Base-by-base conservation (phyloP, 2,797 vertebrate species). In the Coilia nasus region DNA sequence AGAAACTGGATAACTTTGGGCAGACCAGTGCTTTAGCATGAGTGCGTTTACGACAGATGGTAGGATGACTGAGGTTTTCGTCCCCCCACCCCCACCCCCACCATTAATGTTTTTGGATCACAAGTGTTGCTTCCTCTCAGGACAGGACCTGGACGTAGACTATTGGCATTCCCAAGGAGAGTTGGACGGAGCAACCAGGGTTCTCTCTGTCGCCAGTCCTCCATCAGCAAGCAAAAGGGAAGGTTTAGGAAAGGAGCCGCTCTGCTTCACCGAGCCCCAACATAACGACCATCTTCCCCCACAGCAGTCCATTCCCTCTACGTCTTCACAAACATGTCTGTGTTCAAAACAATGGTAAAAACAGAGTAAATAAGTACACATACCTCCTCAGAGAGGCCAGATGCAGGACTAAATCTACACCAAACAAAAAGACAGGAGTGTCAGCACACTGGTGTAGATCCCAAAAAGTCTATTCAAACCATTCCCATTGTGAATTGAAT, bases 321-420 rank as follows among this genome's bases (percentile, higher is more conserved):
- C 88, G 88, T 94, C 90, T 92, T 93, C 91, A 91, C 82, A 88
- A 92, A 92, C 89, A 89, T 92, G 87, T 84, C 87, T 89, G 81
- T 5, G 67, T 44, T 35, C 35, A 44, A 9, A 78, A 78, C 17
- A 41, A 21, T 11, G 9, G 35, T 41, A 41, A 9, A 54, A 54
- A 54, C 9, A 54, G 9, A 54, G 50, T 9, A 54, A 54, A 54
- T 54, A 7, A 2, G 35, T 41, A 5, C 35, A 41, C 35, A 41
- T 5, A n/a, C 35, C 35, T 41, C 35, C 5, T 41, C 35, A 41
- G 35, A 3, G 50, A 54, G 50, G 50, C 50, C 50, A 54, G 14
- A 7, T 54, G 7, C 50, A 54, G 50, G 50, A 54, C 50, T 2
- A 41, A 2, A 41, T 41, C 35, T 41, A 5, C 35, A 41, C 35